These are phyloP conservation scores for Crepidodera aurea DNA, from an alignment of 2,888 invertebrate genomes.

Conservation along the genomic window DNA sequence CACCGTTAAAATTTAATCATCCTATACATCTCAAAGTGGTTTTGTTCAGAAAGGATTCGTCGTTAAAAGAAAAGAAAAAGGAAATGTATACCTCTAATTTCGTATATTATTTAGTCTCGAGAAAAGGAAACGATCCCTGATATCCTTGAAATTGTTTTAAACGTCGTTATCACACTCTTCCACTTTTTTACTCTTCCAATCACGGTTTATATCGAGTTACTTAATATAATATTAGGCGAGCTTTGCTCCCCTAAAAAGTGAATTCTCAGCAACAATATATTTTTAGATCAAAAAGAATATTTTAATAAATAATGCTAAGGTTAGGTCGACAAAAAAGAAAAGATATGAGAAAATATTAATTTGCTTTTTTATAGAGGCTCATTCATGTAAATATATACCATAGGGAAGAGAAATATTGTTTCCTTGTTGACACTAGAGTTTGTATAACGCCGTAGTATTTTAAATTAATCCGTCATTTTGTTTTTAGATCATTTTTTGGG, in stretches of 20 bases:
- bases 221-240: constrained; percentile 13
- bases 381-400: constrained; percentile 1
- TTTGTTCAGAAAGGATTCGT: not conserved
- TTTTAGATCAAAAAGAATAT: constrained; percentile 21
- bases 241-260: constrained; percentile 6
- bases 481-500: no score
- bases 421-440: constrained; percentile 1
- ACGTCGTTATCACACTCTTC: constrained; percentile 19
- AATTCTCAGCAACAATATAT: constrained; percentile 17
- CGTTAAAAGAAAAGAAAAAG: not conserved
- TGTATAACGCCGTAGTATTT: not conserved
- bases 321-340: not conserved
- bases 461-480: no score
- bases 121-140: constrained; percentile 4
- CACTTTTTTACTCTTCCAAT: constrained; percentile 17
- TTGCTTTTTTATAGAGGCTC: constrained; percentile 5
- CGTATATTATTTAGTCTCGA: not conserved
- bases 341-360: constrained; percentile 14
- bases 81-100: not conserved
- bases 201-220: constrained; percentile 9
- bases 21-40: not conserved
- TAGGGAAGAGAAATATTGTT: constrained; percentile 5
- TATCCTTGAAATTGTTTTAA: constrained; percentile 15
- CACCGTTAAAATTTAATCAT: no score
- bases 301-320: constrained; percentile 22